Conservation (phyloP, 1,140 invertebrate genomes). For the Caerostris extrusa region DNA sequence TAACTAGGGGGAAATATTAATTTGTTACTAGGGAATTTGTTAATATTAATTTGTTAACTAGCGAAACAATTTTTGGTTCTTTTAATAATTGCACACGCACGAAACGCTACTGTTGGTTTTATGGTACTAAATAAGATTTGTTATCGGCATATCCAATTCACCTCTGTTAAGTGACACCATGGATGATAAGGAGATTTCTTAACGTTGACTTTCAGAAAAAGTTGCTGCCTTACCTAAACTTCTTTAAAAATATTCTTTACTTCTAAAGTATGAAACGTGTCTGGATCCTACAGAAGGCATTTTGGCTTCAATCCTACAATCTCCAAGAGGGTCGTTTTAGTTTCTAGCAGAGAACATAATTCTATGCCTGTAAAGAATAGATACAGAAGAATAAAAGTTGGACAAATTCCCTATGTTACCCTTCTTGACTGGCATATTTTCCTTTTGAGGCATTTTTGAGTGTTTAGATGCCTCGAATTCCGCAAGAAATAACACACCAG, state of each 20-base stretch:
- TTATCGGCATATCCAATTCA: no score
- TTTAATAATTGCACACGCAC: no score
- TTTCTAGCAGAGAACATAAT: conserved; percentile 15
- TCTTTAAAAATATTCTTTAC: background rate
- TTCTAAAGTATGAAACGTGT: background rate
- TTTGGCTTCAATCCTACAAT: background rate
- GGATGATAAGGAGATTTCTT: no score
- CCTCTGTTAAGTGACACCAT: no score
- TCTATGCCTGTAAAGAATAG: background rate
- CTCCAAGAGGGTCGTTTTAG: background rate
- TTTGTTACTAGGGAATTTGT: no score
- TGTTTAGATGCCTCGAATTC: background rate
- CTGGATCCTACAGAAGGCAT: background rate
- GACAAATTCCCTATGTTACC: background rate
- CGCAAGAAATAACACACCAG: background rate
- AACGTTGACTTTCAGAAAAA: no score
- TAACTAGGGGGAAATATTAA: no score
- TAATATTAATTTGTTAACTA: no score
- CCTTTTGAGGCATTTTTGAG: background rate
- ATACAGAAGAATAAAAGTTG: background rate
- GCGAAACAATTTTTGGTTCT: no score
- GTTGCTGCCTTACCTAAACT: no score
- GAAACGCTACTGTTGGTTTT: no score
- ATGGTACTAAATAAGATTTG: no score
- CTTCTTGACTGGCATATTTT: background rate